Evolutionary conservation across 1,140 invertebrate genomes (phyloP), one percentile per base, ranked within the genome.

Genomic region (Lasioglossum albipes): DNA sequence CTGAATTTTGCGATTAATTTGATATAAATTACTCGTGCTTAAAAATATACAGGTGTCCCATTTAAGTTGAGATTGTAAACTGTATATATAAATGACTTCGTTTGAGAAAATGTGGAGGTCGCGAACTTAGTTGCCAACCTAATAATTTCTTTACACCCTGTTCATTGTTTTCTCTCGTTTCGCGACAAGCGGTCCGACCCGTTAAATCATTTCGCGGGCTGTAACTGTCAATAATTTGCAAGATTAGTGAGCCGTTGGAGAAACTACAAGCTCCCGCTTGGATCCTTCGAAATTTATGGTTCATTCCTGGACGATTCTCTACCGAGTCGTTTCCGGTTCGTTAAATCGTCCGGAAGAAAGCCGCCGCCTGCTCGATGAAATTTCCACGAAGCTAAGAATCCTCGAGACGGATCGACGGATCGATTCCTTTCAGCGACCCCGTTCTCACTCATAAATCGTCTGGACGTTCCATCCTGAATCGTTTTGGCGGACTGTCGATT

Each of bases 291-390:
- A 61, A 42, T 57, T 68, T 82, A 84, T 82, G 52, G 71, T 41
- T 81, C 27, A n/a, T 79, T 86, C 70, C 71, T 52, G 67, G 64
- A 64, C 84, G 79, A 68, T 76, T 87, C 69, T 81, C 66, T 31
- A 18, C 6, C 16, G 7, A 20, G 13, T 12, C 22, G 54, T 77
- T 81, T 76, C 79, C 73, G 74, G 66, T 65, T 45, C 74, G 74
- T 81, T 77, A 57, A 77, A 31, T 52, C 36, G n/a, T 41, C 10
- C 41, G 75, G 49, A 71, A 85, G 83, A 83, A 70, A 74, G 77
- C 20, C 36, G 31, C 20, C 36, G 31, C n/a, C 64, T 12, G 13
- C n/a, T 61, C 61, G 72, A 81, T 79, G 62, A 57, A 64, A 52
- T 54, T 73, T 79, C 64, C 69, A 45, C 41, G 12, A 67, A 62